These are phyloP conservation scores for Stercorarius parasiticus DNA, from an alignment of 2,113 vertebrate species.

Conservation along the genomic window DNA sequence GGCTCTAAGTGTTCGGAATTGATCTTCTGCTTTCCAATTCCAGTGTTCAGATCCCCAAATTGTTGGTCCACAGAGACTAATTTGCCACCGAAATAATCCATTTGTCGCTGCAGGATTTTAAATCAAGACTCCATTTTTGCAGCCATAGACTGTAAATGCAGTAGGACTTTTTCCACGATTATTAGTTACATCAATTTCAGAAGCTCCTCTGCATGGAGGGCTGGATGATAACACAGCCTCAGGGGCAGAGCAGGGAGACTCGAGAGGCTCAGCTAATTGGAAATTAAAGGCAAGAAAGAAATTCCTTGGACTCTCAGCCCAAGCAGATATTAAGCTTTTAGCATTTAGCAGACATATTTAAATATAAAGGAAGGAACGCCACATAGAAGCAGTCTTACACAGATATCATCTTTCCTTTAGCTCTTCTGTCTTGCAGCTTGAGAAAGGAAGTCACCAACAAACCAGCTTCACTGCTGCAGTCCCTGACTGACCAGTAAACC, in stretches of 20 bases:
- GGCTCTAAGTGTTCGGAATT: not conserved
- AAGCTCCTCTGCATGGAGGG: not conserved
- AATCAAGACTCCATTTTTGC: not conserved
- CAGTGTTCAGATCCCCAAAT: not conserved
- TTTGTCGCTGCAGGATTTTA: constrained; percentile 43
- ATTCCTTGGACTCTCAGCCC: constrained; percentile 8
- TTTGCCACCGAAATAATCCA: constrained; percentile 57
- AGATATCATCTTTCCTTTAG: not conserved
- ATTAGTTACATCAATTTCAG: constrained; percentile 53
- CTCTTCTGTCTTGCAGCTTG: not conserved
- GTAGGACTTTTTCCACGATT: not conserved
- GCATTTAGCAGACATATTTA: not conserved
- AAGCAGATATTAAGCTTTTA: constrained; percentile 20
- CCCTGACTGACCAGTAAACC: not conserved
- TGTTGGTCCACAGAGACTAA: not conserved
- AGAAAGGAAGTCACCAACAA: not conserved
- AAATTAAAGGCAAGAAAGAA: constrained; percentile 47
- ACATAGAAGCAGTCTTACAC: not conserved
- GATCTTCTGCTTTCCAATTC: constrained; percentile 16
- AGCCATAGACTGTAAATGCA: not conserved
- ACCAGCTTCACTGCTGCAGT: not conserved
- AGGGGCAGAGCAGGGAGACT: constrained; percentile 21
- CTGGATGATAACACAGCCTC: constrained; percentile 13
- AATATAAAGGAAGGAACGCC: not conserved
- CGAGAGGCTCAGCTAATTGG: constrained; percentile 54